These are phyloP conservation scores for Augochlorella aurata DNA, from an alignment of 2,888 invertebrate species.

Conservation along the genomic window DNA sequence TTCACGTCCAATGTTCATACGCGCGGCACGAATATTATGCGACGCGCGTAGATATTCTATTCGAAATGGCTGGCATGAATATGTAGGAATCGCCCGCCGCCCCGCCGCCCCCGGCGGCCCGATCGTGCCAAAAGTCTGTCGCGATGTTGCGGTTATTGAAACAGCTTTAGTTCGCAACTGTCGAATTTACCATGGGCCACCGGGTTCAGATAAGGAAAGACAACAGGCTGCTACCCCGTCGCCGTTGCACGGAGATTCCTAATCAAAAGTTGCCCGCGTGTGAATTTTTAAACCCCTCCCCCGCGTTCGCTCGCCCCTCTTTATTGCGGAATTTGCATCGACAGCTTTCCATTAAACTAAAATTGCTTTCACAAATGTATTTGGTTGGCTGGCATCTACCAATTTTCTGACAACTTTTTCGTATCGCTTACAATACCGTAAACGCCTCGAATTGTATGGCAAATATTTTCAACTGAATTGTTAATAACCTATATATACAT, in stretches of 20 bases:
- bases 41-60: constrained; percentile 55
- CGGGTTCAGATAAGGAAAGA: background rate
- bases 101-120: constrained; percentile 8
- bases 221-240: constrained; percentile 4
- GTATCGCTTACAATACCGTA: too few relatives aligned
- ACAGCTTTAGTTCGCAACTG: constrained; percentile 43
- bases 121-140: constrained; percentile 49
- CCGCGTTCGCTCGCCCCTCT: background rate
- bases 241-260: background rate
- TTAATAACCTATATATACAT: too few relatives aligned
- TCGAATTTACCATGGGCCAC: constrained; percentile 19
- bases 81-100: constrained; percentile 41
- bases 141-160: constrained; percentile 47
- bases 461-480: too few relatives aligned
- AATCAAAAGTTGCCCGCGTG: background rate
- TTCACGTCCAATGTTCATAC: constrained; percentile 56
- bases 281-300: background rate
- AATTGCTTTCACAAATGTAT: too few relatives aligned
- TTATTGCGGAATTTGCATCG: too few relatives aligned
- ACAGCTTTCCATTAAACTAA: too few relatives aligned
- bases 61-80: constrained; percentile 57
- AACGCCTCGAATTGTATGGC: too few relatives aligned
- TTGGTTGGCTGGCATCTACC: too few relatives aligned
- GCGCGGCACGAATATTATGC: constrained; percentile 49
- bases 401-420: too few relatives aligned